A percentile compares a stretch with the other conserved stretches of the same genome.
Evolutionary conservation across 1,140 invertebrate species (phyloP).

Genomic region (Drosophila athabasca): DNA sequence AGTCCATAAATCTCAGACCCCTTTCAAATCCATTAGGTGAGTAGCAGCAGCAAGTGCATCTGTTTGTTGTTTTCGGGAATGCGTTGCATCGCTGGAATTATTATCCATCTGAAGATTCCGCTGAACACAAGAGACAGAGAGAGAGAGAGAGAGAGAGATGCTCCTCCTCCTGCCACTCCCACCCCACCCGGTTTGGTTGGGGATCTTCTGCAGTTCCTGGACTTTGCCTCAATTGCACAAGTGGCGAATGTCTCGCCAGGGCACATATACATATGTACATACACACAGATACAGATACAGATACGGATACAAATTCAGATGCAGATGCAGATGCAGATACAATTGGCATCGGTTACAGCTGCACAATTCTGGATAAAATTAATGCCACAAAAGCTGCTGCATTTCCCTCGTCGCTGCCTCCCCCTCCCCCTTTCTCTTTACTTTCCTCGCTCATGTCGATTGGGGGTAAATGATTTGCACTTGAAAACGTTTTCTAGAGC

Average conservation of each 20-base stretch:
- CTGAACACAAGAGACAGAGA: conserved; percentile 7
- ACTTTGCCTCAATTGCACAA: conserved; percentile 54
- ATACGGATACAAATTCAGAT: conserved; percentile 28
- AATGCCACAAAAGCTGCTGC: conserved; percentile 56
- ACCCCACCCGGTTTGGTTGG: neutral
- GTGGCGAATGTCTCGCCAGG: conserved; percentile 48
- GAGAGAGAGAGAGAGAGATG: too few relatives aligned
- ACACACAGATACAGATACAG: conserved; percentile 38
- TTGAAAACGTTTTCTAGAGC: conserved; percentile 54
- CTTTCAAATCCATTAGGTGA: conserved; percentile 26
- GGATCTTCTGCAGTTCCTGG: conserved; percentile 35
- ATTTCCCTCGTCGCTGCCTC: neutral
- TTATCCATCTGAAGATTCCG: conserved; percentile 36
- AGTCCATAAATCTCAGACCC: conserved; percentile 41
- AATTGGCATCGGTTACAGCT: conserved; percentile 80
- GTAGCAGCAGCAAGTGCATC: conserved; percentile 14
- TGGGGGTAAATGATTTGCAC: conserved; percentile 61
- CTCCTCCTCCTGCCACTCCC: too few relatives aligned
- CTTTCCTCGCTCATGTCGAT: conserved; percentile 46
- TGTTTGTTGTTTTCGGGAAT: conserved; percentile 37
- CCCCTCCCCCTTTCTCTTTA: conserved; percentile 9
- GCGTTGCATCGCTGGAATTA: conserved; percentile 30
- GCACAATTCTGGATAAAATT: conserved; percentile 78
- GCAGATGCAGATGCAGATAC: conserved; percentile 38
- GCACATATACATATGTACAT: too few relatives aligned